These are phyloP conservation scores for Hydrozoanthus gracilis DNA, from an alignment of 92 coral and sea anemone genomes.

Conservation along the genomic window DNA sequence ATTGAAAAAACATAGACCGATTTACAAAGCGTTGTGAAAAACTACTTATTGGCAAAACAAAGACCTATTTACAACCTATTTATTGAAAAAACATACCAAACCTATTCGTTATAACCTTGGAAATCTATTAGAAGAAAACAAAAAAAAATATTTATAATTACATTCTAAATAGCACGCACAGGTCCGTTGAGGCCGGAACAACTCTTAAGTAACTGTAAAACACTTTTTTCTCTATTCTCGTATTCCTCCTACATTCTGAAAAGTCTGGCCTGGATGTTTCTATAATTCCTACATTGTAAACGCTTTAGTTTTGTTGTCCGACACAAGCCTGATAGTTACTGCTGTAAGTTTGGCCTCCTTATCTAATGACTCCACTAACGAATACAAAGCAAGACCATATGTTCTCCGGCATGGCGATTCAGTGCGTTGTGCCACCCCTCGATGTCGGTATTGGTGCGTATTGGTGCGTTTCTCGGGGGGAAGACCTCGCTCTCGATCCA, in stretches of 20 bases:
- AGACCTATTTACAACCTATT: too few species aligned
- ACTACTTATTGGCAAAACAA: not conserved
- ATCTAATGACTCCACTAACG: conserved; percentile 2
- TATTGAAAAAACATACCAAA: too few species aligned
- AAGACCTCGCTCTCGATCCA: conserved; percentile 26
- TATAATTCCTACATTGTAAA: conserved; percentile 9
- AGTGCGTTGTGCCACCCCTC: conserved; percentile 35
- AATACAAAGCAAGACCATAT: not conserved
- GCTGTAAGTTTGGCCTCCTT: conserved; percentile 22
- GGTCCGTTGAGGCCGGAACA: conserved; percentile 28
- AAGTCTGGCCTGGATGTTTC: conserved; percentile 9
- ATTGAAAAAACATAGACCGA: not conserved
- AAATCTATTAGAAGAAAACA: too few species aligned
- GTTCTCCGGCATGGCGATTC: conserved; percentile 32
- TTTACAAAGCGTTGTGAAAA: not conserved
- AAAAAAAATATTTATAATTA: too few species aligned
- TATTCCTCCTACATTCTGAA: conserved; percentile 8
- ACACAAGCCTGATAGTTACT: conserved; percentile 35
- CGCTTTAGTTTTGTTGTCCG: conserved; percentile 31
- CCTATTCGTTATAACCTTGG: too few species aligned
- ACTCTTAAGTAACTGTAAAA: not conserved
- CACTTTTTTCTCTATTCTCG: not conserved
- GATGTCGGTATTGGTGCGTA: conserved; percentile 37
- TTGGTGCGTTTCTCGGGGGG: not conserved
- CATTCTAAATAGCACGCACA: not conserved